Evolutionary conservation across 1,140 invertebrate genomes (phyloP), one percentile per base, ranked within the genome.

Genomic region (Lucilia cuprina): DNA sequence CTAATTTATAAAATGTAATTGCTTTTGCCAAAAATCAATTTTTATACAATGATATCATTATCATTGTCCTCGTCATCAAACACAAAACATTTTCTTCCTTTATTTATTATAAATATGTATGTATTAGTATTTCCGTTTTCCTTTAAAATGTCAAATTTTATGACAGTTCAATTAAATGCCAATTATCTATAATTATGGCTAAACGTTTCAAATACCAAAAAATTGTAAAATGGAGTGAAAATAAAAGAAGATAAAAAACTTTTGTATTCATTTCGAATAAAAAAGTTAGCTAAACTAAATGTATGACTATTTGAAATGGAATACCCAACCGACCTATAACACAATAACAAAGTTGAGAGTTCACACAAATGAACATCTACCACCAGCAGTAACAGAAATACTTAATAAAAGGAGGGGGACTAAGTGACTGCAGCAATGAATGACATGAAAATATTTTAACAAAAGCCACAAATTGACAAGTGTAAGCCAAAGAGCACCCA

Each of bases 381-480:
- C 30, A 12, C 10, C 5, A 41, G 5, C 7, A 8, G 74, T n/a
- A n/a, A n/a, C 7, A 77, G 74, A 21, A 77, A 80, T 21, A 0
- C 41, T 41, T 7, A 5, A 12, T 12, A 49, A 50, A 50, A n/a
- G 77, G 47, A n/a, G n/a, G 25, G 25, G 25, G 60, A 65, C 5
- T 17, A 65, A 21, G 65, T 41, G 14, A n/a, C 1, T 60, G 14
- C 55, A 60, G 65, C 21, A 80, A 49, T 80, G 41, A 80, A 47
- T 80, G 77, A 21, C 77, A 80, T 49, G 77, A 80, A 49, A 80
- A 80, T 80, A 80, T 80, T 49, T 80, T 47, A 80, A 80, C 77
- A 83, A 85, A 85, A 85, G 78, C 85, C 85, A 84, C 85, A 85
- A 85, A 85, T 85, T 85, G 85, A 85, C 85, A 85, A 84, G 83